phyloP scores from a whole-genome alignment of 2,797 vertebrate genomes.

The Malacoraja senta region DNA sequence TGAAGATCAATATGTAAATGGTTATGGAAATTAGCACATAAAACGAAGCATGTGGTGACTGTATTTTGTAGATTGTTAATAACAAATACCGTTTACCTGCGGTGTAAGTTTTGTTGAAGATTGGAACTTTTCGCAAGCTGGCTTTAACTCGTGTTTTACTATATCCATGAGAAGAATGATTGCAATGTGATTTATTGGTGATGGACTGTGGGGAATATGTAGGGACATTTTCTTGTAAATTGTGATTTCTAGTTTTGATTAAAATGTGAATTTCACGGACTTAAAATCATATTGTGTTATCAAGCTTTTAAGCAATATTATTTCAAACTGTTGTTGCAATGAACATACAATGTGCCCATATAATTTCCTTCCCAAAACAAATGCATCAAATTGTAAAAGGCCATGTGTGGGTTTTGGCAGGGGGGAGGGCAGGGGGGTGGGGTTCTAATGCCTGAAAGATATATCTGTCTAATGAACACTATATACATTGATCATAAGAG shows the following conservation, averaged over 20 bases:
- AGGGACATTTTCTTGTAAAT: not conserved
- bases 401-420: not conserved
- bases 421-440: not conserved
- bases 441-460: not conserved
- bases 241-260: constrained; percentile 1
- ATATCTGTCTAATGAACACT: not conserved
- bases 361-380: too few species aligned
- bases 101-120: too few species aligned
- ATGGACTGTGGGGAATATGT: not conserved
- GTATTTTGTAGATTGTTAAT: too few species aligned
- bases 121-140: too few species aligned
- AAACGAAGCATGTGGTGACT: too few species aligned
- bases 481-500: not conserved
- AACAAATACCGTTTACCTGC: too few species aligned
- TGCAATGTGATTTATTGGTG: not conserved
- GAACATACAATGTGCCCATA: too few species aligned
- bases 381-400: too few species aligned
- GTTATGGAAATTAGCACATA: too few species aligned
- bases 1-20: too few species aligned
- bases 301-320: not conserved
- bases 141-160: too few species aligned
- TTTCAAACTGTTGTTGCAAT: not conserved
- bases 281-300: not conserved
- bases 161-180: not conserved
- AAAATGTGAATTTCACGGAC: constrained; percentile 1